A percentile compares a stretch with the other conserved stretches of the same genome.
These are phyloP conservation scores for Ceuthmochares aereus DNA, from an alignment of 2,113 vertebrate species.

Conservation along the genomic window DNA sequence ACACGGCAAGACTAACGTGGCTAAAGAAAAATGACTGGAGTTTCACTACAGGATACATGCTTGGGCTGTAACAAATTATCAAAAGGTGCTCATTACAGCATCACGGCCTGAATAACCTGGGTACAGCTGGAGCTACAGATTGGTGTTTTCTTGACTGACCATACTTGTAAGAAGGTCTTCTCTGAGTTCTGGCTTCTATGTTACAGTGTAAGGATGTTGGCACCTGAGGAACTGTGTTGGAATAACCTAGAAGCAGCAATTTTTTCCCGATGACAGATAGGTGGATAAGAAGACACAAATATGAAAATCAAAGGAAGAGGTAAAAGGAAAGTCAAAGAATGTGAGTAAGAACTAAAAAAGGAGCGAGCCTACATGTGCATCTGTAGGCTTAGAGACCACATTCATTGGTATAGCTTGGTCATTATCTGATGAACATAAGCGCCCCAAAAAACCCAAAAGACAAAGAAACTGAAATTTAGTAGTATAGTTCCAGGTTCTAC, in stretches of 20 bases:
- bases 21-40: conserved; percentile 57
- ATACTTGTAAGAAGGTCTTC: neutral
- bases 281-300: neutral
- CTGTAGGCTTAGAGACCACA: neutral
- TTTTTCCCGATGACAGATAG: neutral
- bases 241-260: neutral
- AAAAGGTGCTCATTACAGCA: conserved; percentile 34
- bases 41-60: conserved; percentile 24
- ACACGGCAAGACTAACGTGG: conserved; percentile 14
- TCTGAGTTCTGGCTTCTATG: neutral
- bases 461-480: neutral
- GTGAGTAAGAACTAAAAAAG: neutral
- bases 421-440: neutral
- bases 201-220: rapidly evolving
- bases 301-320: neutral
- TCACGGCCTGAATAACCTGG: neutral
- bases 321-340: neutral
- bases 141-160: neutral
- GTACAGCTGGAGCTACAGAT: neutral
- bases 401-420: neutral
- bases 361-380: neutral
- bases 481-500: neutral
- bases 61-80: conserved; percentile 38
- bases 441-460: neutral
- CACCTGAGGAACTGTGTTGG: neutral